Conservation (phyloP, 2,797 vertebrate genomes). For the Epinephelus coioides region DNA sequence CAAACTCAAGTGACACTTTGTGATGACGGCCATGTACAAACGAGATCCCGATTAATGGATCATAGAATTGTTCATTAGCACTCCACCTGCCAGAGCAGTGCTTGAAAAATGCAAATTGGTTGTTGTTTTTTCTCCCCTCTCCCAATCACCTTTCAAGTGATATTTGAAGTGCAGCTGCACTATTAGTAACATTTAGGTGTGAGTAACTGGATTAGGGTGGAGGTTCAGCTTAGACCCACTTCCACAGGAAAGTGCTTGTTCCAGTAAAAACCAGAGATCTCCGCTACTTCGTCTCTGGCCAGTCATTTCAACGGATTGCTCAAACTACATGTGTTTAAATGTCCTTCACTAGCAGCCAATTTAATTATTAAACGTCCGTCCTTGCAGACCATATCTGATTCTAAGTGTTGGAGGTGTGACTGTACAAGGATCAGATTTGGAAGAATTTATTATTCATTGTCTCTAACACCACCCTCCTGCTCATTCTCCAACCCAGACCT, state of each 20-base stretch:
- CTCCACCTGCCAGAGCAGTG: conserved; percentile 72
- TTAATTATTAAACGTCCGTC: conserved; percentile 58
- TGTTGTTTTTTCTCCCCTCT: conserved; percentile 66
- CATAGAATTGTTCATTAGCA: conserved; percentile 80
- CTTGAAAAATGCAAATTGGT: conserved; percentile 77
- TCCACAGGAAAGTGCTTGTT: conserved; percentile 57
- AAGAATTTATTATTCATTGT: conserved; percentile 60
- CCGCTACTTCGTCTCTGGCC: conserved; percentile 18
- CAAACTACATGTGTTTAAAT: conserved; percentile 49
- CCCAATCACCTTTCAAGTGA: conserved; percentile 75
- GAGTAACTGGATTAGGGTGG: conserved; percentile 57
- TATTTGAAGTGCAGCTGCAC: conserved; percentile 63
- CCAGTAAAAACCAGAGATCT: conserved; percentile 31
- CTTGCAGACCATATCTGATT: conserved; percentile 47
- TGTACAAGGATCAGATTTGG: conserved; percentile 49
- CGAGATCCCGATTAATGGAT: conserved; percentile 79
- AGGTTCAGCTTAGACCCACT: conserved; percentile 56
- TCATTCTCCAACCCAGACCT: not conserved
- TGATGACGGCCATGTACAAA: conserved; percentile 67
- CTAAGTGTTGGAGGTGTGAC: conserved; percentile 39
- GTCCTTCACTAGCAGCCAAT: conserved; percentile 44
- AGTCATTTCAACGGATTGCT: conserved; percentile 38
- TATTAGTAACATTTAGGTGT: conserved; percentile 59
- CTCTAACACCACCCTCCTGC: not conserved
- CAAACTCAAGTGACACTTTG: conserved; percentile 75